These are phyloP conservation scores for Drosophila gaucha DNA, from an alignment of 2,888 invertebrate species.

Conservation along the genomic window DNA sequence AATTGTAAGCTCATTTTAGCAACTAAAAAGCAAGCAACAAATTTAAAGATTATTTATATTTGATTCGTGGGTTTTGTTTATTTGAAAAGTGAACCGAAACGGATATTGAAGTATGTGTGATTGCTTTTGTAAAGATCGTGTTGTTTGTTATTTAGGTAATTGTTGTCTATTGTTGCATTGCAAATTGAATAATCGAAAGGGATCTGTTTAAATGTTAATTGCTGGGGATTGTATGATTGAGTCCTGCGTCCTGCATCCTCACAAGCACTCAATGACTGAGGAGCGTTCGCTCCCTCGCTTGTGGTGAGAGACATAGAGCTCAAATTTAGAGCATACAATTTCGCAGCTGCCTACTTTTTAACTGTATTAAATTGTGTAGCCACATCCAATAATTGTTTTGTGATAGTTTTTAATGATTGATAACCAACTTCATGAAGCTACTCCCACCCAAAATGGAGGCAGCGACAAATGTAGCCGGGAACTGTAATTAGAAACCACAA, in stretches of 20 bases:
- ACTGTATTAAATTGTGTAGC: constrained; percentile 67
- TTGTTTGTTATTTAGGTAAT: constrained; percentile 52
- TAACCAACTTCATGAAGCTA: constrained; percentile 47
- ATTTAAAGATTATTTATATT: constrained; percentile 5
- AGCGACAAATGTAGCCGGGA: constrained; percentile 34
- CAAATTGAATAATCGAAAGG: constrained; percentile 9
- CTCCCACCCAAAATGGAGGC: constrained; percentile 28
- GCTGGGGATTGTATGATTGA: constrained; percentile 24
- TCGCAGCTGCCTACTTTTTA: constrained; percentile 38
- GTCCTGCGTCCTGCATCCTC: constrained; percentile 7
- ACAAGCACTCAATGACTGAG: constrained; percentile 25
- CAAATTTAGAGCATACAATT: constrained; percentile 12
- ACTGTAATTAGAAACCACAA: constrained; percentile 61
- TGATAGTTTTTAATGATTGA: constrained; percentile 74
- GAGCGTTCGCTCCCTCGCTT: not conserved
- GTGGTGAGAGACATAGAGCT: constrained; percentile 6
- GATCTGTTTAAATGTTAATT: constrained; percentile 20
- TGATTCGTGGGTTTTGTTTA: constrained; percentile 16
- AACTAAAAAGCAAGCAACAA: constrained; percentile 29
- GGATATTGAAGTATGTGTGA: constrained; percentile 25
- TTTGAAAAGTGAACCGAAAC: constrained; percentile 11
- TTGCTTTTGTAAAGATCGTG: constrained; percentile 45
- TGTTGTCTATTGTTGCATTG: constrained; percentile 33
- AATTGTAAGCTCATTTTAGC: constrained; percentile 58
- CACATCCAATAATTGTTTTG: constrained; percentile 78